Evolutionary conservation across 2,797 vertebrate genomes (phyloP), one percentile per base, ranked within the genome.

Genomic region (Sebastes minor): DNA sequence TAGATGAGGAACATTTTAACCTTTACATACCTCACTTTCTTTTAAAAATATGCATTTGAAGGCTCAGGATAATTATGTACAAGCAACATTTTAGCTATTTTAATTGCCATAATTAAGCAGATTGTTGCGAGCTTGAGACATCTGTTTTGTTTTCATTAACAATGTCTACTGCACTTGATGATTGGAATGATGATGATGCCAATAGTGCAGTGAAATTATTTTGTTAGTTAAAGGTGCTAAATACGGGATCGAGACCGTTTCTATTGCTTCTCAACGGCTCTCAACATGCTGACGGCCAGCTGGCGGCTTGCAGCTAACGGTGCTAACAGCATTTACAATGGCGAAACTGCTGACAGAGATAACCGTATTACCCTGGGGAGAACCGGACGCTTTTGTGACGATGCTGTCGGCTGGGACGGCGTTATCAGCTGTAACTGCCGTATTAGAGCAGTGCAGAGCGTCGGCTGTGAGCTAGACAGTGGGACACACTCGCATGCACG

Each of bases 401-500:
- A 42, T 16, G 38, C 1, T 46, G 16, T 46, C 7, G 1, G 16
- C 2, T 18, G 42, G 42, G 42, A 46, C 42, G 7, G 16, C 42
- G 42, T 18, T 46, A 46, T 46, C 42, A 18, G 3, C 42, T 46
- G 2, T 16, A 46, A 46, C 42, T 0, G 0, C 42, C 3, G 42
- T 46, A 18, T 46, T 0, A 46, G 42, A 18, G 42, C 16, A 18
- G 42, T 46, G 16, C 42, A 46, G 16, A 46, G 14, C 3, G 16
- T 0, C 42, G 16, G 42, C 42, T 46, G 16, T 46, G 16, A 46
- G 42, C 16, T 4, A 46, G 42, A 0, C 16, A 46, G 16, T 46
- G 16, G 42, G 42, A 0, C 42, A 46, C 42, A 7, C 38, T 42
- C 38, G 0, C 38, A 42, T 16, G 38, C 38, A 42, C 38, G 1